Evolutionary conservation across 2,113 vertebrate genomes (phyloP).

Genomic region (Protobothrops flavoviridis): DNA sequence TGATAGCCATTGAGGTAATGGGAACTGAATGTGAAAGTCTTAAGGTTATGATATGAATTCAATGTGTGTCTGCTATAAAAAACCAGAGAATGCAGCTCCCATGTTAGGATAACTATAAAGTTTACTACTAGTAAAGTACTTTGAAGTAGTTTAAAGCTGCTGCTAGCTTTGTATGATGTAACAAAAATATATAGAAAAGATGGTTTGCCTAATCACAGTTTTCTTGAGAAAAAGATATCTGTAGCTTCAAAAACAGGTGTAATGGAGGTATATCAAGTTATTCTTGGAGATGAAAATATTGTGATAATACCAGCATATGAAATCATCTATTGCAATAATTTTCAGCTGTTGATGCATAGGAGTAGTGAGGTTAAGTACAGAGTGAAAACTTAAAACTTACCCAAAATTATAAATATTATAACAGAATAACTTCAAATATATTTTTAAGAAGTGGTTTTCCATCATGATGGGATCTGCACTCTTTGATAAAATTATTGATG

Average conservation of each 20-base stretch:
- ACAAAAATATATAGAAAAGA: not conserved
- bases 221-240: not conserved
- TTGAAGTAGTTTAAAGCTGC: not conserved
- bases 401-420: not conserved
- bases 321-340: not conserved
- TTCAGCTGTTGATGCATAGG: not conserved
- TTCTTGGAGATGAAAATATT: not conserved
- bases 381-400: not conserved
- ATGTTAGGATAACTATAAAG: not conserved
- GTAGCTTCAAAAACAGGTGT: not conserved
- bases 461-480: not conserved
- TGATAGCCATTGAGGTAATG: not conserved
- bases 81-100: not conserved
- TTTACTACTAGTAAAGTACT: not conserved
- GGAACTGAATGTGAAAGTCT: not conserved
- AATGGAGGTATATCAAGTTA: not conserved
- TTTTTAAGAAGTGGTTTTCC: not conserved
- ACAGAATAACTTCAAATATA: not conserved
- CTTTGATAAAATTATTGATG: not conserved
- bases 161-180: not conserved
- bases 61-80: not conserved
- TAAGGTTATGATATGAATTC: not conserved
- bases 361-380: not conserved
- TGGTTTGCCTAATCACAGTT: not conserved
- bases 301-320: not conserved